Evolutionary conservation across 2,797 vertebrate genomes (phyloP), one percentile per base, ranked within the genome.

Genomic region (Kryptolebias ocellatus): DNA sequence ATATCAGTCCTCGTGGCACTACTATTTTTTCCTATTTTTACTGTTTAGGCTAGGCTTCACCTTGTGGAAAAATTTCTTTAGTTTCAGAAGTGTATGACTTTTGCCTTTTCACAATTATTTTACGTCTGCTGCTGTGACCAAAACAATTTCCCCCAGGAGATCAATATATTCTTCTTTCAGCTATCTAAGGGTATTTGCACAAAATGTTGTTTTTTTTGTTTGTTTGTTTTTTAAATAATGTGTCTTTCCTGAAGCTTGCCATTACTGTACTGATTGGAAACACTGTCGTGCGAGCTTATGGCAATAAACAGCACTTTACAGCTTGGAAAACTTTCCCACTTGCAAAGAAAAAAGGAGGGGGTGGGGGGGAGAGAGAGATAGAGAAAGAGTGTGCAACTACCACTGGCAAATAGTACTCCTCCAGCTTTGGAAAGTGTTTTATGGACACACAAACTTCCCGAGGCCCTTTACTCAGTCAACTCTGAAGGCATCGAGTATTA

Each of bases 391-490:
- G 5, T 67, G 52, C 15, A 70, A 59, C 39, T 49, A 27, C 18
- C 39, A 44, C 34, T 60, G n/a, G 27, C 64, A 71, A 65, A 68
- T 17, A 55, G 11, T 39, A 69, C 24, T 42, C 46, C 47, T 60
- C 53, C n/a, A 60, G 42, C 52, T 70, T 75, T 29, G 65, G 42
- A 70, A 69, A 34, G 18, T 52, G 53, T 76, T 86, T 86, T 64
- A 80, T 77, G 64, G 59, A 80, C 74, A 62, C 56, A 76, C 72
- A 63, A 76, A 70, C 57, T 72, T 71, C 60, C 67, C 49, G 46
- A 34, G 72, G 47, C 63, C 39, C 16, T 76, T 72, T 57, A 68
- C 72, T 75, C 62, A 14, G 52, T 74, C 61, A 47, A 57, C 61
- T 74, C 58, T 18, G 69, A 79, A 81, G 58, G 46, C 55, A 53